These are phyloP conservation scores for Calyptommatus sinebrachiatus DNA, from an alignment of 2,113 vertebrate species.

Conservation along the genomic window DNA sequence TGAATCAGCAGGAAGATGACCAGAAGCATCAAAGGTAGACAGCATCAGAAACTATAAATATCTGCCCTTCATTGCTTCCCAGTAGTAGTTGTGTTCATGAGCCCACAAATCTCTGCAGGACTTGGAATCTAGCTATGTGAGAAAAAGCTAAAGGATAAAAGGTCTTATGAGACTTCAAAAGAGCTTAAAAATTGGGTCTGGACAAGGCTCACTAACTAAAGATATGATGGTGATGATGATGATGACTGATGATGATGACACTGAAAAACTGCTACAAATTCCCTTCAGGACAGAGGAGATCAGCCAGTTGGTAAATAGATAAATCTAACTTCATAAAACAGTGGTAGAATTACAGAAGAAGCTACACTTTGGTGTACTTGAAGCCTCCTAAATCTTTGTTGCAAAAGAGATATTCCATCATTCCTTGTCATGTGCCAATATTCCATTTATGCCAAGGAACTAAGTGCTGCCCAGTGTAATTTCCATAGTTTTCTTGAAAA, in stretches of 20 bases:
- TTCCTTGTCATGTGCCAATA: neutral
- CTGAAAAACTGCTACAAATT: neutral
- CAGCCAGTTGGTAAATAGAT: neutral
- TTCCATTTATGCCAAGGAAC: neutral
- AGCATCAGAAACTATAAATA: no score
- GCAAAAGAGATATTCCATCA: neutral
- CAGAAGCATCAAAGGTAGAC: no score
- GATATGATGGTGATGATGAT: no score
- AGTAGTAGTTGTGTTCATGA: no score
- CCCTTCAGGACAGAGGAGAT: neutral
- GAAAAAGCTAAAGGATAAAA: neutral
- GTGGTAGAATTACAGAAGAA: neutral
- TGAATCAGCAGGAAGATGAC: no score
- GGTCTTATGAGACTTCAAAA: neutral
- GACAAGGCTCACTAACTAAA: neutral
- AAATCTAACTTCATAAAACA: neutral
- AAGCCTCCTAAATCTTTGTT: neutral
- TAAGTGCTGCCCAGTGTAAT: neutral
- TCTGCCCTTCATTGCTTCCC: no score
- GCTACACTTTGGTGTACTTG: neutral
- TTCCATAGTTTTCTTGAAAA: neutral
- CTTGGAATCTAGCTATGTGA: neutral
- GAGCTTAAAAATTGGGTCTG: neutral
- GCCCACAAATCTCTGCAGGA: neutral
- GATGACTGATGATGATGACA: no score